Base-by-base conservation (phyloP, 2,113 vertebrate species). In the Dicentrarchus labrax region DNA sequence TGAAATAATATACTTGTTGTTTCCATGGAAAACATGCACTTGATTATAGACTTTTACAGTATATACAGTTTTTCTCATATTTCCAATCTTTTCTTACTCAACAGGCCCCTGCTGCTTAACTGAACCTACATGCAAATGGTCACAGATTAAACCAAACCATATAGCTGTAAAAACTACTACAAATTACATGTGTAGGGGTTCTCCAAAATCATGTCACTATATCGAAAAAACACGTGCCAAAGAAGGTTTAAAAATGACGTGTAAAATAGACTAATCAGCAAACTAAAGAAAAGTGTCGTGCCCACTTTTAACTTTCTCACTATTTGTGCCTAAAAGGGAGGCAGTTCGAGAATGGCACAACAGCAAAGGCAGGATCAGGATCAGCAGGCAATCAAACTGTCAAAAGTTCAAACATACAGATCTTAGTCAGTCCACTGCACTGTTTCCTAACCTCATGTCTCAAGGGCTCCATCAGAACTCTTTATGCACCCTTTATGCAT, bases 51-150 rank as follows among this genome's bases (percentile, higher is more conserved):
- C 19, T 80, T 84, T 78, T 19, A 72, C 6, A 67, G 66, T 54
- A 48, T 80, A n/a, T 36, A 54, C 24, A 19, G 69, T 41, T 43
- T 82, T 85, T 67, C 71, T 50, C 53, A 62, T 50, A 78, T 82
- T 78, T 61, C 80, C 51, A 71, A 82, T 87, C 41, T 47, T 41
- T 4, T 21, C 45, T 70, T 50, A 85, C 64, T 87, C 73, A 87
- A 89, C 85, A 89, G 64, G 50, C 76, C 66, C 87, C 47, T 48
- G 76, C 68, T 78, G 74, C 78, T 83, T 87, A 80, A 81, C 68
- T 84, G 62, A 72, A 84, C 10, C 30, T 80, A n/a, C 51, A 73
- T 64, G 61, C 61, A 90, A 91, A 90, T 45, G 59, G 60, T 84
- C 56, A 90, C 82, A 90, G 78, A 66, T 73, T 22, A 70, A 83